phyloP scores from a whole-genome alignment of 1,140 invertebrate species.

The Pollicipes pollicipes region DNA sequence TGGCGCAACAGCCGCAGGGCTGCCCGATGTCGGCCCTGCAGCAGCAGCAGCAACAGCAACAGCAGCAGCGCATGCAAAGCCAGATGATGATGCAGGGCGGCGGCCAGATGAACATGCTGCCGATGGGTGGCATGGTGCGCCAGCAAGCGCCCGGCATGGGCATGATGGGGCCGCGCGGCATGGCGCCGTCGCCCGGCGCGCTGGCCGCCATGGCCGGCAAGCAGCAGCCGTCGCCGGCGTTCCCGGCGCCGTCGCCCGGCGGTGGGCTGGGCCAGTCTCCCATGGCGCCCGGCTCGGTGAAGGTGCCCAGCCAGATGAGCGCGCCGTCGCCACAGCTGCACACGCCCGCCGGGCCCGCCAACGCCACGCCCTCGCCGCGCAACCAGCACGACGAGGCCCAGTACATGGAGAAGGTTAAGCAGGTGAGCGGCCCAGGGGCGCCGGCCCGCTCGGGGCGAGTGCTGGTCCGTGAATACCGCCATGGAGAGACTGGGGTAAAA shows the following conservation, averaged over 20 bases:
- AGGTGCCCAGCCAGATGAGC: slow-evolving; percentile 14
- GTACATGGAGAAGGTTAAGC: slow-evolving; percentile 3
- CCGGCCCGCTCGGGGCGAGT: no score
- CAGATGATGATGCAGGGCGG: not conserved
- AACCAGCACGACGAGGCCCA: not conserved
- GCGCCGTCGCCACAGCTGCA: slow-evolving; percentile 11
- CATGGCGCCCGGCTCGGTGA: no score
- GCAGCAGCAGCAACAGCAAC: slow-evolving; percentile 4
- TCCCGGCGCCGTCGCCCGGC: no score
- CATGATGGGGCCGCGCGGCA: no score
- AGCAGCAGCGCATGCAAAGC: not conserved
- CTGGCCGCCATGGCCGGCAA: no score
- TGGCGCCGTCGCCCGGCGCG: no score
- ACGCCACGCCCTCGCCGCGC: not conserved
- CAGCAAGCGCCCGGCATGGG: not conserved
- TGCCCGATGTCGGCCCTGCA: not conserved
- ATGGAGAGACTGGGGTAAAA: no score
- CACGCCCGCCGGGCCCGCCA: not conserved
- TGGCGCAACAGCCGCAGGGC: not conserved
- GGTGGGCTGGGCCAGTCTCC: no score
- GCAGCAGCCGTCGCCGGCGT: no score
- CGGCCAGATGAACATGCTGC: not conserved
- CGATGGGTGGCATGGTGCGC: not conserved
- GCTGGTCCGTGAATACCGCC: no score
- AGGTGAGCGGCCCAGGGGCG: no score